Conservation (phyloP, 1,140 invertebrate species). For the Pseudomyrmex dendroicus region DNA sequence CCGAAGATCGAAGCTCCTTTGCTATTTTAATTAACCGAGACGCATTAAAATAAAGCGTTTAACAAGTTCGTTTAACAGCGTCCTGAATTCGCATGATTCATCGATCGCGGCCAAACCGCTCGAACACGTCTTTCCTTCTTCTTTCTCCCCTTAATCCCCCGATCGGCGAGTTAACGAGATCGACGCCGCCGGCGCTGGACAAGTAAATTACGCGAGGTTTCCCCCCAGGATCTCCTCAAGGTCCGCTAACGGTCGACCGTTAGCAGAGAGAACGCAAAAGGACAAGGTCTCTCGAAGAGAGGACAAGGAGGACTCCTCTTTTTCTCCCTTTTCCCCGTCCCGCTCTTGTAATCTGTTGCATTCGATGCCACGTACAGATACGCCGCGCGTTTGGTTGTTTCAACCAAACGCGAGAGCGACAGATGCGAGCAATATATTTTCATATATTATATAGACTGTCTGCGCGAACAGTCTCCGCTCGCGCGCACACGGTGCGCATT, state of each 20-base stretch:
- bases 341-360: neutral
- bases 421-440: neutral
- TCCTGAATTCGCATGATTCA: conserved; percentile 67
- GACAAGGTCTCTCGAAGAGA: conserved; percentile 45
- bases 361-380: neutral
- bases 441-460: too few relatives aligned
- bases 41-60: neutral
- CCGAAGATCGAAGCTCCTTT: neutral
- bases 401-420: conserved; percentile 7
- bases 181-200: conserved; percentile 79
- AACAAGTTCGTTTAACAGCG: too few relatives aligned
- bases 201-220: conserved; percentile 82
- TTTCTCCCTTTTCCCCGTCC: neutral
- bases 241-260: conserved; percentile 83
- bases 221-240: conserved; percentile 73
- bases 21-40: neutral
- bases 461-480: too few relatives aligned
- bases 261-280: conserved; percentile 70
- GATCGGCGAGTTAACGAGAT: conserved; percentile 71
- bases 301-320: conserved; percentile 18
- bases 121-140: conserved; percentile 35
- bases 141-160: conserved; percentile 64
- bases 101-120: conserved; percentile 62
- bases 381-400: neutral
- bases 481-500: too few relatives aligned